A percentile compares a stretch with the other conserved stretches of the same genome.
These are phyloP conservation scores for Manis javanica DNA, from an alignment of 2,797 vertebrate genomes.

Conservation along the genomic window DNA sequence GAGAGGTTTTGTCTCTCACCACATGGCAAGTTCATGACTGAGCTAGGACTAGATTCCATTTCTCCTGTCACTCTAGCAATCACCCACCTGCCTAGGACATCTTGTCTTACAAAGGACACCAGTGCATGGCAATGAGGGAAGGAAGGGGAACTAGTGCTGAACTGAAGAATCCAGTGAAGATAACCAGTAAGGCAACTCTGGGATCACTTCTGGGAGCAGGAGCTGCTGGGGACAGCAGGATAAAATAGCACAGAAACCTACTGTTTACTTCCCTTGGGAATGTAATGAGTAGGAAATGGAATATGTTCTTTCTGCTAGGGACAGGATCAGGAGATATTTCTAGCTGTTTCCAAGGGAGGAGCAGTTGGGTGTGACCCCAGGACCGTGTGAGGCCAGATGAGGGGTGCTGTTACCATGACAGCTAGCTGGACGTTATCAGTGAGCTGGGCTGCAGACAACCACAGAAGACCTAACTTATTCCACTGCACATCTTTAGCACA, in stretches of 20 bases:
- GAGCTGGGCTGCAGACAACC: background rate
- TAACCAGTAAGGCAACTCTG: background rate
- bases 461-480: background rate
- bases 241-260: background rate
- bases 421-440: background rate
- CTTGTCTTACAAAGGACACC: background rate
- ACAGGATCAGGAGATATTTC: background rate
- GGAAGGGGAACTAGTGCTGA: background rate
- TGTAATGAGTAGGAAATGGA: background rate
- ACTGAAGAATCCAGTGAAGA: background rate
- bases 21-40: background rate
- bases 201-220: background rate
- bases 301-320: background rate
- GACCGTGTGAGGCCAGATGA: background rate
- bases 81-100: background rate
- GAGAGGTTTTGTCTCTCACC: background rate
- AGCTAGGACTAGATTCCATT: background rate
- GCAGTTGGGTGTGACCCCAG: background rate
- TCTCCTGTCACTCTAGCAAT: background rate
- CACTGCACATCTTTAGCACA: background rate
- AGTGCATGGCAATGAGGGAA: background rate
- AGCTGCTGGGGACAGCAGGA: background rate
- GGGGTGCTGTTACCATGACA: rapidly evolving
- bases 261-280: background rate
- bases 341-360: background rate